Percentiles rank a stretch among this genome's conserved stretches.
These are phyloP conservation scores for Corythornis leucogaster DNA, from an alignment of 2,797 vertebrate species.

Conservation along the genomic window DNA sequence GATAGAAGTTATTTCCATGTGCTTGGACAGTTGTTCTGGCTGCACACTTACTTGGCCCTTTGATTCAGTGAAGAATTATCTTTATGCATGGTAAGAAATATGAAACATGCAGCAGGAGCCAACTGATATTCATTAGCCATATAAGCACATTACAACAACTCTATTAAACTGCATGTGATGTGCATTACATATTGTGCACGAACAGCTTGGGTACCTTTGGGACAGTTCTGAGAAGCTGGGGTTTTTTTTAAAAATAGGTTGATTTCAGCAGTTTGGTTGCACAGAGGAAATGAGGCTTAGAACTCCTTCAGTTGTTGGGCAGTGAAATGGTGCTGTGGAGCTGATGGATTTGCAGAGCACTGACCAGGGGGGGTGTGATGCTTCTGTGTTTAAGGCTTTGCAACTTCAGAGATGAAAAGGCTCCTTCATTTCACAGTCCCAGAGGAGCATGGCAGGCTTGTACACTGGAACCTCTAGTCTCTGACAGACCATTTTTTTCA, in stretches of 20 bases:
- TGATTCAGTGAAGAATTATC: conserved; percentile 69
- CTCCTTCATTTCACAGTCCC: not conserved
- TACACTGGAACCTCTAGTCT: not conserved
- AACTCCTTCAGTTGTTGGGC: conserved; percentile 19
- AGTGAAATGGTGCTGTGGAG: conserved; percentile 24
- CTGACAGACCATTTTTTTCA: not conserved
- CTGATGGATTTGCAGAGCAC: conserved; percentile 38
- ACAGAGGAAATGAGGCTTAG: conserved; percentile 60
- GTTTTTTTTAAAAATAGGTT: conserved; percentile 36
- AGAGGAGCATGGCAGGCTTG: not conserved
- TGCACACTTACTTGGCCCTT: conserved; percentile 61
- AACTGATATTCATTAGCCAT: conserved; percentile 66
- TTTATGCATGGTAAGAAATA: conserved; percentile 60
- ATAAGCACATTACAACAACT: conserved; percentile 53
- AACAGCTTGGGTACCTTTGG: conserved; percentile 39
- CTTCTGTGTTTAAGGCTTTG: conserved; percentile 5
- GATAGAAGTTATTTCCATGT: conserved; percentile 63
- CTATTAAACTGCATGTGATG: conserved; percentile 51
- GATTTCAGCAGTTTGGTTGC: conserved; percentile 53
- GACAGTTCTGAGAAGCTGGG: conserved; percentile 51
- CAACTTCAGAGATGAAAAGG: not conserved
- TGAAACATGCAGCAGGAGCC: conserved; percentile 33
- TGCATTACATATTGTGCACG: conserved; percentile 40
- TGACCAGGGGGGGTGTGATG: not conserved
- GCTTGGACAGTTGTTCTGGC: conserved; percentile 65